phyloP scores from a whole-genome alignment of 2,113 vertebrate species.

The Ginglymostoma cirratum region DNA sequence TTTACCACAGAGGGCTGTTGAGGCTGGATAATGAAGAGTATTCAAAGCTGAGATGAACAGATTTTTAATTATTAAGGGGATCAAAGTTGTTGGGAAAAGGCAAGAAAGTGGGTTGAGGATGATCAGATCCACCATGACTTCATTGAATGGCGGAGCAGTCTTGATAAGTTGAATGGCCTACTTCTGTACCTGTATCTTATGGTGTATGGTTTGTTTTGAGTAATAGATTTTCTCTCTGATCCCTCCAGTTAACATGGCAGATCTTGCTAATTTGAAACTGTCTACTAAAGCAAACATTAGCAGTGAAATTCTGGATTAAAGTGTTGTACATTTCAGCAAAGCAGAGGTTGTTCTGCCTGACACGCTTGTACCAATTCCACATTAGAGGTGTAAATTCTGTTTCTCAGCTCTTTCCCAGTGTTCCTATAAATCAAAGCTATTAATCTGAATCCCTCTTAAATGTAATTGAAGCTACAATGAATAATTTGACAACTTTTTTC shows the following conservation, averaged over 20 bases:
- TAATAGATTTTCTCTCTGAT: background rate
- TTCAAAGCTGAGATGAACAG: no score
- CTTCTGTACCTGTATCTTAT: no score
- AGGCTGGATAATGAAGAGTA: no score
- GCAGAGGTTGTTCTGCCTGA: background rate
- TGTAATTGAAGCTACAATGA: background rate
- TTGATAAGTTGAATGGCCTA: no score
- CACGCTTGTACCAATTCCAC: background rate
- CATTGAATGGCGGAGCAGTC: no score
- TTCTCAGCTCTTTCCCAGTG: background rate
- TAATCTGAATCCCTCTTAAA: background rate
- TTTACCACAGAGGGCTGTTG: no score
- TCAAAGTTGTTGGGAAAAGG: no score
- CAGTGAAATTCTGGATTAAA: background rate
- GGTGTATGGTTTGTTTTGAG: background rate
- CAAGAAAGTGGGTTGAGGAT: no score
- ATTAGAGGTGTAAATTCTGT: background rate
- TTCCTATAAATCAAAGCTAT: background rate
- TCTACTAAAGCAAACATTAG: background rate
- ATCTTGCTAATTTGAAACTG: background rate
- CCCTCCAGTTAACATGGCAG: background rate
- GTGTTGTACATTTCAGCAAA: background rate
- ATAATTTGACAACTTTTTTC: background rate
- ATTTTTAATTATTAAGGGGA: no score
- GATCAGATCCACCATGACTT: no score